These are phyloP conservation scores for Shargacucullia verbasci DNA, from an alignment of 2,888 invertebrate species.

Conservation along the genomic window DNA sequence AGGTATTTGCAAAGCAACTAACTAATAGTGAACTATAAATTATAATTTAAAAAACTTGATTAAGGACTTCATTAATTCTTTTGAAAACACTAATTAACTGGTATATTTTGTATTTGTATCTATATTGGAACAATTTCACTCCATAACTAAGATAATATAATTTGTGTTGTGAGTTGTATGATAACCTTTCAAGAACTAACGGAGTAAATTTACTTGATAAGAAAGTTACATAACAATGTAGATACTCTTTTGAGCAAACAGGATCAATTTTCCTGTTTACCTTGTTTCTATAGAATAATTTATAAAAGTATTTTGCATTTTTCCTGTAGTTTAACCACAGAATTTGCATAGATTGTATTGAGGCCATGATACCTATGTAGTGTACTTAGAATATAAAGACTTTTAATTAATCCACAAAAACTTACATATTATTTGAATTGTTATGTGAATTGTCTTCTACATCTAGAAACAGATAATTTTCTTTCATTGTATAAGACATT, in stretches of 20 bases:
- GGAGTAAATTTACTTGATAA: conserved; percentile 28
- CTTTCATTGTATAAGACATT: conserved; percentile 19
- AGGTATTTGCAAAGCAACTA: too few species aligned
- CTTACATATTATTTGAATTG: conserved; percentile 13
- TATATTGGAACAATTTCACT: neutral
- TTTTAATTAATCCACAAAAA: conserved; percentile 32
- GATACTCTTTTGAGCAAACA: too few species aligned
- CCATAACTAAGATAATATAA: conserved; percentile 1
- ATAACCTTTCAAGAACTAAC: conserved; percentile 28
- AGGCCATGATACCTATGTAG: too few species aligned
- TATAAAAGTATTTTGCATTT: neutral
- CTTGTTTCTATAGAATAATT: neutral
- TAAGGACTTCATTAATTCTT: too few species aligned
- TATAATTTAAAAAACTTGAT: too few species aligned
- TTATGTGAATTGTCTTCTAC: conserved; percentile 32
- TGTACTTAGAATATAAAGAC: conserved; percentile 1
- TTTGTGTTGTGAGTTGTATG: conserved; percentile 6
- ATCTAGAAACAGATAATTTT: conserved; percentile 37
- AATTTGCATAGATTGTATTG: too few species aligned
- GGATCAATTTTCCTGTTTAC: conserved; percentile 7
- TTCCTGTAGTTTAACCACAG: neutral
- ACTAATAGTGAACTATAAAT: too few species aligned
- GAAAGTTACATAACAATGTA: conserved; percentile 2
- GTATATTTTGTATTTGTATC: too few species aligned
- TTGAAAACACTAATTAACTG: too few species aligned